Base-by-base conservation (phyloP, 2,113 vertebrate genomes). In the Laticauda laticaudata region DNA sequence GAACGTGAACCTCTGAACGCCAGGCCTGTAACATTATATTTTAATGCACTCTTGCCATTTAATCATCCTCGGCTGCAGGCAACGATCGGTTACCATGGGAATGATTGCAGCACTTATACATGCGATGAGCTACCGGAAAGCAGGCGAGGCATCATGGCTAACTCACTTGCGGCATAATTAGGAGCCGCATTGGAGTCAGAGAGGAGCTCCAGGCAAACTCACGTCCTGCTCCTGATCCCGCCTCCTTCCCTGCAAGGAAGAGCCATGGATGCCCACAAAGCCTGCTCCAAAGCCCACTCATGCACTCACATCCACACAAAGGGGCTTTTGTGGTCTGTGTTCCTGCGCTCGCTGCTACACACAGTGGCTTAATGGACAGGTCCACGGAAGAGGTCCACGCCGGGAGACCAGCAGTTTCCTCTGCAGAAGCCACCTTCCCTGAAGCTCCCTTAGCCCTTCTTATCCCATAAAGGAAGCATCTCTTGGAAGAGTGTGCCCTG, bases 21-120 rank as follows among this genome's bases (percentile, higher is more conserved):
- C 95, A 94, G 96, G 97, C 96, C 96, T 97, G 97, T 91, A 95
- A 95, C 96, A 75, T 97, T 97, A 97, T 81, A 81, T 97, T 98
- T 98, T 97, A 98, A 97, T 97, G 97, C 89, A 94, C 97, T 97
- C 57, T 97, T 96, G 92, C 96, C 96, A 95, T 97, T 97, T 97
- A 97, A 98, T 97, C 96, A 97, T 97, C 97, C 96, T 91, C 95
- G 88, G 96, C 97, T 95, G 97, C 97, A 97, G 97, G 97, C 97
- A 96, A 94, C 88, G 94, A 97, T 97, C 96, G 97, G 97, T 98
- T 98, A 95, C 98, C 97, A 98, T 98, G 97, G 97, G 97, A 95
- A 98, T 98, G 97, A 94, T 96, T 96, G 97, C 93, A 81, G 93
- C 95, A 96, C 97, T 97, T 97, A 97, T 93, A 95, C 34, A 96